Evolutionary conservation across 2,888 invertebrate genomes (phyloP).

Genomic region (Dicroscelio sp.): DNA sequence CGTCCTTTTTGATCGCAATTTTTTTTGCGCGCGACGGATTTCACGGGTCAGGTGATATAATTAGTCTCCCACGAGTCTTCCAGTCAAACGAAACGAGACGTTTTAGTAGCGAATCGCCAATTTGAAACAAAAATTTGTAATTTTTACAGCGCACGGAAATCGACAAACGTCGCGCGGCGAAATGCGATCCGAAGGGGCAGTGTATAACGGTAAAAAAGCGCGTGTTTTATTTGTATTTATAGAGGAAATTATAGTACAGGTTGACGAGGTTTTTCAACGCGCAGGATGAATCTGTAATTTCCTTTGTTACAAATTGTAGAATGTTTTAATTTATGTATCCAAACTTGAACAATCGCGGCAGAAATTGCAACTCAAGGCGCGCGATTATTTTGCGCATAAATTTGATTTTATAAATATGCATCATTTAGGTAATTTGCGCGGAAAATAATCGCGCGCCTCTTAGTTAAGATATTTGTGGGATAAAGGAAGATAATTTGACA

Average conservation of each 20-base stretch:
- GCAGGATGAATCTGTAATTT: no score
- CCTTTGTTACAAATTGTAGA: no score
- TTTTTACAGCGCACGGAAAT: slow-evolving; percentile 8
- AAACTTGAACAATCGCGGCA: no score
- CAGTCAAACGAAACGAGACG: slow-evolving; percentile 38
- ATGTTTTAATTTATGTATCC: no score
- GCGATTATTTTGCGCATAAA: no score
- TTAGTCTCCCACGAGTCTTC: slow-evolving; percentile 57
- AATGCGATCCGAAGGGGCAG: neutral
- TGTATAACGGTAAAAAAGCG: slow-evolving; percentile 14
- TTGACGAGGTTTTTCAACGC: no score
- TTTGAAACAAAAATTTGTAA: slow-evolving; percentile 14
- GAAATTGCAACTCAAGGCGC: no score
- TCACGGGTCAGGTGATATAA: neutral
- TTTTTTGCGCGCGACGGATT: neutral
- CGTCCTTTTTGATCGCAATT: slow-evolving; percentile 58
- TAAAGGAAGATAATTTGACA: neutral
- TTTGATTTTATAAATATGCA: neutral
- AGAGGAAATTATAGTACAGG: no score
- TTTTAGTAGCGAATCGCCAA: slow-evolving; percentile 29
- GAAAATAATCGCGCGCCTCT: neutral
- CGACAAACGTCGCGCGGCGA: no score
- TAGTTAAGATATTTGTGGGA: slow-evolving; percentile 17
- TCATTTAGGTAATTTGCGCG: neutral
- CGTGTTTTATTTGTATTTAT: slow-evolving; percentile 41